Evolutionary conservation across 2,113 vertebrate genomes (phyloP).

Genomic region (Mohoua ochrocephala): DNA sequence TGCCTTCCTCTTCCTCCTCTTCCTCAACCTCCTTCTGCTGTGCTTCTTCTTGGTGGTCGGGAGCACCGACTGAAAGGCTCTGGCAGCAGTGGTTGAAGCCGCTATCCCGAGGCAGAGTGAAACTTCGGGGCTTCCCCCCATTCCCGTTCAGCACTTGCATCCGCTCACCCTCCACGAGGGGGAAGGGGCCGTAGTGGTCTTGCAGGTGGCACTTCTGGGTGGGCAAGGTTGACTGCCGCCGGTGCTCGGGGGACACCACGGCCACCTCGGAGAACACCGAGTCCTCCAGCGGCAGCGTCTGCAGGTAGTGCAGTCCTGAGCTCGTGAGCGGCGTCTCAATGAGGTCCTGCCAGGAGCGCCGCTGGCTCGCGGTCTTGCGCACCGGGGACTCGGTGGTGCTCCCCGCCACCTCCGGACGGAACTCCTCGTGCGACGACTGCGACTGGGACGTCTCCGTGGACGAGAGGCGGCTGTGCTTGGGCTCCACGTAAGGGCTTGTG

Average conservation of each 20-base stretch:
- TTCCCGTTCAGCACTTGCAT: conserved; percentile 76
- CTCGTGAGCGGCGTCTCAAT: conserved; percentile 96
- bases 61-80: conserved; percentile 73
- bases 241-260: conserved; percentile 82
- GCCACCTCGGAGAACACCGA: conserved; percentile 89
- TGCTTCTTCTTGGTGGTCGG: conserved; percentile 78
- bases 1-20: conserved; percentile 74
- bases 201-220: conserved; percentile 91
- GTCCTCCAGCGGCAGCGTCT: conserved; percentile 93
- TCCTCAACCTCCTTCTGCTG: conserved; percentile 77
- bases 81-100: conserved; percentile 90
- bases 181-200: conserved; percentile 92
- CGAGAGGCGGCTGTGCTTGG: conserved; percentile 90
- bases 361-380: conserved; percentile 90
- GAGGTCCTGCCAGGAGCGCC: conserved; percentile 98
- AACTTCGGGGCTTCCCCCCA: conserved; percentile 91
- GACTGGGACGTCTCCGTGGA: conserved; percentile 97
- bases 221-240: conserved; percentile 92
- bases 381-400: conserved; percentile 85
- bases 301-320: conserved; percentile 94
- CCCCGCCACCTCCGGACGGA: conserved; percentile 85
- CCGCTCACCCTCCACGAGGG: conserved; percentile 79
- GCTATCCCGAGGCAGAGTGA: conserved; percentile 92
- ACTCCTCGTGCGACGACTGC: conserved; percentile 95
- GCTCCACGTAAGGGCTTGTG: conserved; percentile 86